Evolutionary conservation across 2,797 vertebrate genomes (phyloP).

Genomic region (Sciaenops ocellatus): DNA sequence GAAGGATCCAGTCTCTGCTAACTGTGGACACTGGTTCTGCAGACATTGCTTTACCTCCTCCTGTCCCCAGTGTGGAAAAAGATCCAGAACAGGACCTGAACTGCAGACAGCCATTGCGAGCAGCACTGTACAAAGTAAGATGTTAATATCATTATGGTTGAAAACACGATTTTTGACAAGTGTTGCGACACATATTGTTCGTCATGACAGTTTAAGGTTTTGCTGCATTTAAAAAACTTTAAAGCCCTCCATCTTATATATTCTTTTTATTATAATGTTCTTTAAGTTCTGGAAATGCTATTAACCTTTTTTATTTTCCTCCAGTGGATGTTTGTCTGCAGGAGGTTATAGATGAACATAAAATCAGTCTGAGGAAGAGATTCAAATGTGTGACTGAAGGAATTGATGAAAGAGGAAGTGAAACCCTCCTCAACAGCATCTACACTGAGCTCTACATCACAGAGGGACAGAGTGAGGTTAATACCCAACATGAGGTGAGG

Average conservation of each 20-base stretch:
- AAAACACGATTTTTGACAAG: no score
- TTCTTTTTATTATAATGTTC: background rate
- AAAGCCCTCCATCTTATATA: no score
- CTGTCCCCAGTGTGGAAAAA: background rate
- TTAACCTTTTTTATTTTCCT: background rate
- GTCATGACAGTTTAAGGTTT: no score
- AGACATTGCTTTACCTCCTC: background rate
- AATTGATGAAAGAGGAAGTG: no score
- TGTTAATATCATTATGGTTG: background rate
- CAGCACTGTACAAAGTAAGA: background rate
- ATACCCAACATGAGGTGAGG: background rate
- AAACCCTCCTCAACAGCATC: constrained; percentile 5
- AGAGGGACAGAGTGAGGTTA: background rate
- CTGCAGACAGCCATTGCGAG: background rate
- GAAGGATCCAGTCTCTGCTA: background rate
- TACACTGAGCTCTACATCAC: constrained; percentile 26
- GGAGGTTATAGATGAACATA: constrained; percentile 2
- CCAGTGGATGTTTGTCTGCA: constrained; percentile 2
- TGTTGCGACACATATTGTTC: background rate
- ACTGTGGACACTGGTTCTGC: constrained; percentile 10
- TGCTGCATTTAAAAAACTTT: no score
- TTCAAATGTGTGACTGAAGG: no score
- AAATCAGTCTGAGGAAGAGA: background rate
- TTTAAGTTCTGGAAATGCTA: no score
- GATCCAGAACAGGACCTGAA: background rate